Base-by-base conservation (phyloP, 2,888 invertebrate genomes). In the Branchellion lobata region DNA sequence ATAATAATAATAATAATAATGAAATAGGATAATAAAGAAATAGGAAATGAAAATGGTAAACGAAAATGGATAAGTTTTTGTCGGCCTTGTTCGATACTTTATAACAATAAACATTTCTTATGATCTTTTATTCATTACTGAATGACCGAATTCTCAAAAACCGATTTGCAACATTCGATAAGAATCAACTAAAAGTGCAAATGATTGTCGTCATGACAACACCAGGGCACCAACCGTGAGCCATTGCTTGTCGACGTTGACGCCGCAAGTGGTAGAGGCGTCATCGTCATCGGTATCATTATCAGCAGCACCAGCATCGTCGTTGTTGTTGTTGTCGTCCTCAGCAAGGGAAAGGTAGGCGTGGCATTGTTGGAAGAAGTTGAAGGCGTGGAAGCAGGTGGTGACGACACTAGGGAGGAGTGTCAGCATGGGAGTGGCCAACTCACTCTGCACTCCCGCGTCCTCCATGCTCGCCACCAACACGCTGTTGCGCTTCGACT, bases 201-300 rank as follows among this genome's bases (percentile, higher is more conserved):
- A n/a, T n/a, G n/a, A n/a, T n/a, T n/a, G n/a, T n/a, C n/a, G n/a
- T n/a, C n/a, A n/a, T n/a, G n/a, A n/a, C n/a, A n/a, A 40, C 5
- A 40, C 40, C 5, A 40, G 8, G 5, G 8, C 40, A 75, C 51
- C 29, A 47, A 75, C 75, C 40, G 2, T 29, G 27, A 27, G 29
- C 75, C 75, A 75, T 24, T 27, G 61, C n/a, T 24, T 24, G 33
- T 69, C 34, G n/a, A 69, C 69, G 27, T 69, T 27, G 8, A 21
- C 27, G n/a, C n/a, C n/a, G n/a, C n/a, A n/a, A n/a, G n/a, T n/a
- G n/a, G n/a, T n/a, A 65, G 8, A 11, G 8, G 3, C 8, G 5
- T 65, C 65, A 3, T 5, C 29, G 21, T 21, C 65, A 29, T 27
- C 65, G 8, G 24, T 21, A 34, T 11, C 34, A 11, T n/a, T 29